Evolutionary conservation across 2,113 vertebrate species (phyloP), one percentile per base, ranked within the genome.

Genomic region (Rhinolophus ferrumequinum): DNA sequence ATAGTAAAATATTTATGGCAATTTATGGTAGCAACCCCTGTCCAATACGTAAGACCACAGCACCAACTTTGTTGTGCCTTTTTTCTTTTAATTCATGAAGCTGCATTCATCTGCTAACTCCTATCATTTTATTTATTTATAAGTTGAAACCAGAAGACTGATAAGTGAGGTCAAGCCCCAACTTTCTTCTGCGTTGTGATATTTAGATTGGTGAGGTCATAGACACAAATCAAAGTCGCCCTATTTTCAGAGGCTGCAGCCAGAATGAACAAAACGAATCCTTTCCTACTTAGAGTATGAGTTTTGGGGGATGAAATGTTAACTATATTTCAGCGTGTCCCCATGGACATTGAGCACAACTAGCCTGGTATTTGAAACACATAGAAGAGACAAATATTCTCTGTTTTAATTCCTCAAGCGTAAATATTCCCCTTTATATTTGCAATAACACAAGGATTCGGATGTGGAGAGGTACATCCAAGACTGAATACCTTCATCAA

Each of bases 281-380:
- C 7, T 93, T 89, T 96, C 88, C 9, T 90, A 82, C 6, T 85
- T 80, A 88, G 58, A 93, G 0, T 38, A 7, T 84, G 91, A 95
- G 16, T 79, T 93, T 94, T 94, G 90, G 44, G 24, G 76, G 82
- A 93, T 16, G 84, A 8, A 86, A 10, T 0, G 60, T 28, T 95
- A 94, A 96, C 62, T 96, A 77, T 18, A 82, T 90, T 95, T 88
- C 67, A 54, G 8, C 95, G 88, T 95, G 60, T 95, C n/a, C 9
- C 28, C 38, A 69, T 3, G 95, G 56, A 52, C 83, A 95, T 95
- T 95, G 96, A 96, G 21, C 8, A 21, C 13, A 95, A 95, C 96
- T 94, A 90, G 1, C 35, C 22, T 94, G 56, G 62, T 41, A 91
- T 95, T 97, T 96, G 69, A 76, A 94, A 66, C 50, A 54, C 16